These are phyloP conservation scores for Parnassius apollo DNA, from an alignment of 2,888 invertebrate species.

Conservation along the genomic window DNA sequence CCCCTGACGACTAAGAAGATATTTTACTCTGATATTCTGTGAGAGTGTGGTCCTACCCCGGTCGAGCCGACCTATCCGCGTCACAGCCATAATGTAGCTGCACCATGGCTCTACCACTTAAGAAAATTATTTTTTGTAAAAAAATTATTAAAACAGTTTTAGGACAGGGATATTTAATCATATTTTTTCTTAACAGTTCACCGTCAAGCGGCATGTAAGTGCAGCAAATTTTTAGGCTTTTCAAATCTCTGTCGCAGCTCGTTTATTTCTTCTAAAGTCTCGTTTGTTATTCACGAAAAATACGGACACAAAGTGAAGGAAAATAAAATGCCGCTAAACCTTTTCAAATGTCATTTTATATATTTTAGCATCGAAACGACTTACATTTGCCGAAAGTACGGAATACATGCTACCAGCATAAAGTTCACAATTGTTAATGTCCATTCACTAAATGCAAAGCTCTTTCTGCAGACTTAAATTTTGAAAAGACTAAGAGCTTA, in stretches of 20 bases:
- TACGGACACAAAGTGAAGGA: slow-evolving; percentile 13
- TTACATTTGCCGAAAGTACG: slow-evolving; percentile 45
- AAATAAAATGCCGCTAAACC: slow-evolving; percentile 22
- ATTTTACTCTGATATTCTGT: too few species aligned
- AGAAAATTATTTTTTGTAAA: too few species aligned
- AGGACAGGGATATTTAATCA: too few species aligned
- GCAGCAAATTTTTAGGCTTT: slow-evolving; percentile 14
- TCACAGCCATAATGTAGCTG: too few species aligned
- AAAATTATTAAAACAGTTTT: too few species aligned
- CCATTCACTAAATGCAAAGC: slow-evolving; percentile 77
- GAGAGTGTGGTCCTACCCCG: too few species aligned
- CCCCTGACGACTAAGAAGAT: too few species aligned
- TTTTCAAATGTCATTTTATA: slow-evolving; percentile 37
- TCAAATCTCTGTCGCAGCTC: slow-evolving; percentile 6
- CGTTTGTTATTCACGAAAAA: slow-evolving; percentile 5
- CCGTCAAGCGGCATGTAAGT: background rate
- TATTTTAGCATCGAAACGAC: slow-evolving; percentile 45
- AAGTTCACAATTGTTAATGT: slow-evolving; percentile 70
- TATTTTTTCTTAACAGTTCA: too few species aligned
- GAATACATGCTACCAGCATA: slow-evolving; percentile 64
- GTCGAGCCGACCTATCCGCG: too few species aligned
- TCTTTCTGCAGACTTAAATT: slow-evolving; percentile 31
- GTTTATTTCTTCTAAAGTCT: slow-evolving; percentile 9
- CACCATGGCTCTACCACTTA: too few species aligned
- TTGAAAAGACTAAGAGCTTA: slow-evolving; percentile 24